Evolutionary conservation across 2,797 vertebrate species (phyloP), one percentile per base, ranked within the genome.

Genomic region (Rhinophrynus dorsalis): DNA sequence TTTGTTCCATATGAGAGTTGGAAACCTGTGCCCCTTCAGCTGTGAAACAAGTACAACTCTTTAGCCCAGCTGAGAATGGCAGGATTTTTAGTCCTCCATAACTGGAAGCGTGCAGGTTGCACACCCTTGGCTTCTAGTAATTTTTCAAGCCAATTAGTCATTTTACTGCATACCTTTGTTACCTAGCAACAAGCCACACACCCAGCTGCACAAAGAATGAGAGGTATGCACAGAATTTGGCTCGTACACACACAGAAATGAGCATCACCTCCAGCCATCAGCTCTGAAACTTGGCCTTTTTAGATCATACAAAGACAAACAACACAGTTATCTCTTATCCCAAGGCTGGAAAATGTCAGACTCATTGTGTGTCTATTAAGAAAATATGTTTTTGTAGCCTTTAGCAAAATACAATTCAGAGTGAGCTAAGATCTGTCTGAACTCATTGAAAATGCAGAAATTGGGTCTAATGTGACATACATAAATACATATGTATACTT

Each of bases 181-280:
- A 62, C 37, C 27, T 64, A 63, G 0, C 0, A 67, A 76, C 78
- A 73, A 65, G 51, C 67, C 72, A 74, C 59, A 73, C 17, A 5
- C 73, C 61, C 75, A 75, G 37, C 40, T 37, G 33, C 65, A 67
- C 38, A 35, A 79, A 76, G 80, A 85, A 88, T 84, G 77, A 59
- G 40, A 85, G 76, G 70, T 77, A 88, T 79, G 83, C 26, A 42
- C 10, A 79, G 70, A 26, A 83, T 85, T 82, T 81, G 68, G 74
- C 72, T 67, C 78, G 44, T 68, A 84, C 79, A 77, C 83, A 55
- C 69, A 63, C n/a, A 74, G 75, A 80, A 84, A 76, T 54, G 13
- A 66, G 35, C 73, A 74, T 83, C 83, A 81, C 57, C 62, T 74
- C 58, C 60, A 77, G 74, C 66, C 66, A 78, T 0, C 40, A 77